Percentiles rank a stretch among this genome's conserved stretches.
These are phyloP conservation scores for Artemia sinica DNA, from an alignment of 2,888 invertebrate genomes.

Conservation along the genomic window DNA sequence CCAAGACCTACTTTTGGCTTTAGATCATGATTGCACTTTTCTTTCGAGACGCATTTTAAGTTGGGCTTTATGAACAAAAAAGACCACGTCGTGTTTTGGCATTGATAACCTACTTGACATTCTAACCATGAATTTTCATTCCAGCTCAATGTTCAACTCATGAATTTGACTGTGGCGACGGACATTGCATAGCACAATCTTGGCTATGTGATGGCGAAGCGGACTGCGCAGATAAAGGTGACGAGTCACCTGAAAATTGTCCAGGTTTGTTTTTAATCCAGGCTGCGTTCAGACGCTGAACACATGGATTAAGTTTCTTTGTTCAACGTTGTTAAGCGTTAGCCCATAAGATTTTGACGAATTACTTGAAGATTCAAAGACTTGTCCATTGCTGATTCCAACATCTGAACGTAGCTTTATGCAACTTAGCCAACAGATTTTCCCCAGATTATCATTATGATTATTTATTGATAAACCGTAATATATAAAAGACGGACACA, in stretches of 20 bases:
- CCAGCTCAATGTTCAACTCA: conserved; percentile 41
- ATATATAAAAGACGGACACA: too few relatives aligned
- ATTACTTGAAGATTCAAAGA: too few relatives aligned
- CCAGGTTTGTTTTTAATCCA: conserved; percentile 37
- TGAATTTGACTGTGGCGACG: conserved; percentile 56
- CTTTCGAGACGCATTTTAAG: conserved; percentile 1
- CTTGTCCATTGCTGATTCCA: too few relatives aligned
- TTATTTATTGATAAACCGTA: too few relatives aligned
- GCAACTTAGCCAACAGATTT: too few relatives aligned
- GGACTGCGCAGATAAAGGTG: conserved; percentile 66
- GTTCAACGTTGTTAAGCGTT: too few relatives aligned
- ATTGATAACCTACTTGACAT: not conserved
- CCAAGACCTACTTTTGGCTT: not conserved
- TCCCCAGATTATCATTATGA: too few relatives aligned
- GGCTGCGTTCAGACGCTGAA: too few relatives aligned
- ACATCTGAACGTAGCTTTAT: too few relatives aligned
- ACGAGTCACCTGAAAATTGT: conserved; percentile 53
- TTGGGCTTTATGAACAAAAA: too few relatives aligned
- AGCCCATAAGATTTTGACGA: too few relatives aligned
- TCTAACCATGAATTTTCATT: conserved; percentile 10
- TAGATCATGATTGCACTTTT: not conserved
- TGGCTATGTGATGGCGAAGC: conserved; percentile 60
- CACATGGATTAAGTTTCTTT: too few relatives aligned
- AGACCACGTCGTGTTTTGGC: conserved; percentile 8
- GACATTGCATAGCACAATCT: conserved; percentile 53